Conservation (phyloP, 2,113 vertebrate genomes). For the Plectropomus leopardus region DNA sequence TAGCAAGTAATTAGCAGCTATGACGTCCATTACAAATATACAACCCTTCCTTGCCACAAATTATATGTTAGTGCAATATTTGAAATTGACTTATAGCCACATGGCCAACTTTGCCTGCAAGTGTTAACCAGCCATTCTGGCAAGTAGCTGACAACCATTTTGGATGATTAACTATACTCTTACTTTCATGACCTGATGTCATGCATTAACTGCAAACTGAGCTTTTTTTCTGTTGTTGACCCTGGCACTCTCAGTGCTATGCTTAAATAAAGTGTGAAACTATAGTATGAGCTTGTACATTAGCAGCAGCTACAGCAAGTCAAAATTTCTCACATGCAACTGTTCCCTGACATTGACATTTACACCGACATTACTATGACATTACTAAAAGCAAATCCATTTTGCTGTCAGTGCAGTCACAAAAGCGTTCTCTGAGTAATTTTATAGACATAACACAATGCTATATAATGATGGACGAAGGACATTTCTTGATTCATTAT, state of each 20-base stretch:
- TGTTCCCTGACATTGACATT: background rate
- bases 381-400: constrained; percentile 9
- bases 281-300: constrained; percentile 16
- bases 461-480: background rate
- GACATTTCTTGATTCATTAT: background rate
- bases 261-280: constrained; percentile 56
- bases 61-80: constrained; percentile 20
- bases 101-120: constrained; percentile 24
- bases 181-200: constrained; percentile 56
- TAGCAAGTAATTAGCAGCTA: constrained; percentile 23
- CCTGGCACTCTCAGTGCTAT: constrained; percentile 56
- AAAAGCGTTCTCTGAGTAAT: background rate
- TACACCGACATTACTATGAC: background rate
- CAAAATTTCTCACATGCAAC: background rate
- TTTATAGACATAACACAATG: background rate
- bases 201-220: constrained; percentile 50
- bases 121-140: constrained; percentile 46
- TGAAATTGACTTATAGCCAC: constrained; percentile 24
- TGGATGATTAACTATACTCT: constrained; percentile 57
- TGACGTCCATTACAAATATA: constrained; percentile 32
- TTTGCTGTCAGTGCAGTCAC: background rate
- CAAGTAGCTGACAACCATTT: constrained; percentile 48
- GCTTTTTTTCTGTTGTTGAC: constrained; percentile 42
- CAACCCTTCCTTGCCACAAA: constrained; percentile 26
- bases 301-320: constrained; percentile 29